Evolutionary conservation across 2,113 vertebrate genomes (phyloP).

Genomic region (Percopsis transmontana): DNA sequence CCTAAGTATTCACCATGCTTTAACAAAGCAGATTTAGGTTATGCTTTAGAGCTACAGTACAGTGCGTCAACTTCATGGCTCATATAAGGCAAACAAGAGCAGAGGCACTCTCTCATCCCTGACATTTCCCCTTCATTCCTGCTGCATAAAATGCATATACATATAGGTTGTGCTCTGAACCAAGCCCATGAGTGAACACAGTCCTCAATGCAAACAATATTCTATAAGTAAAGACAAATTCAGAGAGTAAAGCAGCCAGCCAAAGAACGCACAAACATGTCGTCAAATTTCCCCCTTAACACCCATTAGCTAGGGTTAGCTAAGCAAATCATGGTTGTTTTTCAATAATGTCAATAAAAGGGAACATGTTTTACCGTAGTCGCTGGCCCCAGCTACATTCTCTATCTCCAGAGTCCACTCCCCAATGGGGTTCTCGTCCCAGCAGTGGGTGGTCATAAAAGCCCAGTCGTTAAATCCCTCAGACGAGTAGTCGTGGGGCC

Average conservation of each 20-base stretch:
- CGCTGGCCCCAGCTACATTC: constrained; percentile 88
- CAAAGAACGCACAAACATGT: neutral
- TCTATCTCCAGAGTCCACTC: constrained; percentile 93
- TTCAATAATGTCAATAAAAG: neutral
- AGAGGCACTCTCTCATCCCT: constrained; percentile 10
- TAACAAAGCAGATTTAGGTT: constrained; percentile 13
- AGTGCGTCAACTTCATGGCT: constrained; percentile 8
- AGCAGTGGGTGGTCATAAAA: constrained; percentile 97
- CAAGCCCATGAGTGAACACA: constrained; percentile 32
- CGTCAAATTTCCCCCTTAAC: neutral
- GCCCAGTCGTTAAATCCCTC: constrained; percentile 98
- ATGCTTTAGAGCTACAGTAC: constrained; percentile 6
- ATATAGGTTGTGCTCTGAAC: constrained; percentile 13
- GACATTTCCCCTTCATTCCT: constrained; percentile 41
- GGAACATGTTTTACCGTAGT: constrained; percentile 82
- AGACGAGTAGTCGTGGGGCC: constrained; percentile 92
- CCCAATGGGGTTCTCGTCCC: constrained; percentile 91
- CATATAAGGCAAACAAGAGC: constrained; percentile 26
- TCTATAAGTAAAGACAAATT: neutral
- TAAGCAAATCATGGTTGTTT: neutral
- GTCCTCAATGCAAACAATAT: neutral
- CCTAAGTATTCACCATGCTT: constrained; percentile 23
- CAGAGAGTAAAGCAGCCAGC: neutral
- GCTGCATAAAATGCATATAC: neutral
- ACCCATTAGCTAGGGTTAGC: neutral